Base-by-base conservation (phyloP, 2,888 invertebrate genomes). In the Drosophila sordidula region DNA sequence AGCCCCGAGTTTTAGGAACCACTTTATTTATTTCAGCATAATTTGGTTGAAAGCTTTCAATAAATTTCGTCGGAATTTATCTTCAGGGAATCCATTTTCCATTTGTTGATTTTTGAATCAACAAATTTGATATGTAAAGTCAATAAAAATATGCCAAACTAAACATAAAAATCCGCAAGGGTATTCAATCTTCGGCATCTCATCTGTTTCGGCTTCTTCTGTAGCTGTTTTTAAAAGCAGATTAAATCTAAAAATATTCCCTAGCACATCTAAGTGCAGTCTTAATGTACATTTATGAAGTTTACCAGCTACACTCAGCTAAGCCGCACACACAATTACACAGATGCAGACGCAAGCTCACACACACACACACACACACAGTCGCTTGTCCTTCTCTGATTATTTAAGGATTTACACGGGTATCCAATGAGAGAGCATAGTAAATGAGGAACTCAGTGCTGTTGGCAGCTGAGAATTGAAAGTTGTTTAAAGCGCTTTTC, bases 401-500 rank as follows among this genome's bases (percentile, higher is more conserved):
- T 46, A 66, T 41, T 65, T 46, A 47, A 49, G 56, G 42, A 36
- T 51, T 42, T 41, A 46, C 32, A 32, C 9, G n/a, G 51, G 36
- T 34, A 32, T 6, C 12, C 63, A 42, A 22, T 14, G 34, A 46
- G 39, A 65, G 59, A 61, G 65, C 78, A 61, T 58, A 62, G 57
- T 16, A 78, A 73, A 78, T 78, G 69, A 70, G 59, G 41, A 50
- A 50, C 49, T 59, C 63, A 39, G 47, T 56, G 62, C 45, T 47
- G 54, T 51, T 64, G 51, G 38, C 64, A 64, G 57, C 56, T n/a
- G 42, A 50, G 56, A 36, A 68, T 66, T 66, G 66, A 14, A 47
- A 68, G 61, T 64, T 51, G 22, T 49, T 58, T 64, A 54, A 75
- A 36, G 25, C 49, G 38, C 63, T 54, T 70, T 69, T 39, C 34